Percentiles rank a stretch among this genome's conserved stretches.
These are phyloP conservation scores for Teleogryllus occipitalis DNA, from an alignment of 1,140 invertebrate genomes.

Conservation along the genomic window DNA sequence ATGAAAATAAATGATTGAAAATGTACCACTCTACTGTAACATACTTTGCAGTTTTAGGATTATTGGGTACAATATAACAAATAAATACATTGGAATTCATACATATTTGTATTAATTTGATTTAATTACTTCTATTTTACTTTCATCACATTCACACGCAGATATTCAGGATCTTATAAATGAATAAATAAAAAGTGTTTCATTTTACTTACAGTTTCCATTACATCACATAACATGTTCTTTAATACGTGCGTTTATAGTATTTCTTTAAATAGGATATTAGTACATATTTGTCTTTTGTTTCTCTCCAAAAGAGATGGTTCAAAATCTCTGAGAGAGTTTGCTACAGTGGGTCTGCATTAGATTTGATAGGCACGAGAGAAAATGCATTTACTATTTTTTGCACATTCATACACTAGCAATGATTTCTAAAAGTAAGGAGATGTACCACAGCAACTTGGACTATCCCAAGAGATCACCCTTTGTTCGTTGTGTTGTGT, in stretches of 20 bases:
- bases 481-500: background rate
- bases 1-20: slow-evolving; percentile 2
- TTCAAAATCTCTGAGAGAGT: background rate
- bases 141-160: background rate
- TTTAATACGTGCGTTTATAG: background rate
- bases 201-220: background rate
- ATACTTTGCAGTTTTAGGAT: background rate
- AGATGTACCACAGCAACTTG: background rate
- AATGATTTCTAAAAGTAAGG: background rate
- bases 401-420: background rate
- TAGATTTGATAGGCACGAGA: slow-evolving; percentile 1
- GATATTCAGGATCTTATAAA: background rate
- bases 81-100: background rate
- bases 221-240: background rate
- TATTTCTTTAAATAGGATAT: background rate
- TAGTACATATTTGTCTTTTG: background rate
- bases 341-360: background rate
- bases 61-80: background rate
- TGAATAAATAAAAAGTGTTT: background rate
- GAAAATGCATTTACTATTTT: slow-evolving; percentile 1
- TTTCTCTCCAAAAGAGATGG: background rate
- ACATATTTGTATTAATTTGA: background rate
- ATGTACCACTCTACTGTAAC: background rate
- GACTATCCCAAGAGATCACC: background rate
- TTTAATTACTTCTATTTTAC: background rate